Conservation (phyloP, 30 jellyfish, hydroid and myxozoan genomes). For the Chrysaora quinquecirrha region DNA sequence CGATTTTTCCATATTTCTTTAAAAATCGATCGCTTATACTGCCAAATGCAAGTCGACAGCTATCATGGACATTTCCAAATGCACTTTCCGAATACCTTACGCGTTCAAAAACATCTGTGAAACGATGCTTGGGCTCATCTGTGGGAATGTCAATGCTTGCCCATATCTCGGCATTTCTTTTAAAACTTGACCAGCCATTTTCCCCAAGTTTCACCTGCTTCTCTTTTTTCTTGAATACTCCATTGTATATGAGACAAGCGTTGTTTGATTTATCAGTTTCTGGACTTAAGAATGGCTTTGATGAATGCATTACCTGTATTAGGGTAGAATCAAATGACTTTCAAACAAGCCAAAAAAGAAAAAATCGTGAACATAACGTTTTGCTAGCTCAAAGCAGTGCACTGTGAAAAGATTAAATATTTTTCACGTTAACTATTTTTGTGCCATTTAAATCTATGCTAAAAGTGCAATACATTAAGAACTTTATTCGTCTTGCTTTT, state of each 20-base stretch:
- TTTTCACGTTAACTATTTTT: too few relatives aligned
- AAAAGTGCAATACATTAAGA: too few relatives aligned
- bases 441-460: too few relatives aligned
- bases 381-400: background rate
- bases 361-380: background rate
- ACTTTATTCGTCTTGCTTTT: too few relatives aligned
- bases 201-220: background rate
- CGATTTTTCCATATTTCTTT: background rate
- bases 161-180: slow-evolving; percentile 1
- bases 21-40: background rate
- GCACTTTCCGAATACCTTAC: background rate
- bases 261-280: background rate
- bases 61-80: slow-evolving; percentile 3
- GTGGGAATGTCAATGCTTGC: slow-evolving; percentile 5
- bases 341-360: background rate
- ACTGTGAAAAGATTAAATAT: background rate
- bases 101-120: background rate
- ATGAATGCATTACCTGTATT: background rate
- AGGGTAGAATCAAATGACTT: background rate
- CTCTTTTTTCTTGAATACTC: background rate
- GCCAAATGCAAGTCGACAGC: background rate
- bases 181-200: background rate
- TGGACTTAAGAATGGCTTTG: slow-evolving; percentile 6
- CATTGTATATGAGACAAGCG: background rate
- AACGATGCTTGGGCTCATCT: background rate